Evolutionary conservation across 2,888 invertebrate genomes (phyloP), one percentile per base, ranked within the genome.

Genomic region (Leptinotarsa rubiginosa): DNA sequence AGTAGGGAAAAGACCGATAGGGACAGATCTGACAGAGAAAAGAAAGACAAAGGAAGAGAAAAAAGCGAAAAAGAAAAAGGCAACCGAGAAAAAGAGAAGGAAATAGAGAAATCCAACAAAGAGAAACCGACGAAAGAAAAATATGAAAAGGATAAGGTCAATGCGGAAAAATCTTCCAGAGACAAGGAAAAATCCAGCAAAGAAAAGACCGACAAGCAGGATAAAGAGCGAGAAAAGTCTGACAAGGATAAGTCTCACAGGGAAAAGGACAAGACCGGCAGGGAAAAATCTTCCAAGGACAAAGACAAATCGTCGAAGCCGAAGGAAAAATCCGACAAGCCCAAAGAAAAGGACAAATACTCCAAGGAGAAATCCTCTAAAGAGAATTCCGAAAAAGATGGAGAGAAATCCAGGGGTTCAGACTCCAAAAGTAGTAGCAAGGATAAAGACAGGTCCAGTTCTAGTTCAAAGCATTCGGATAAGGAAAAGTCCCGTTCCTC

Each of bases 21-120:
- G 66, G 41, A 56, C 4, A 56, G 12, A 18, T 56, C n/a, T 69
- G 78, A 76, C 13, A 77, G 75, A 73, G 47, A 62, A 15, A 75
- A 72, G 62, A 70, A 41, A 50, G 25, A 25, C 10, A 59, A 59
- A 67, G 54, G 31, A 10, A 69, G 69, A 65, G 65, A 47, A 67
- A 90, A 89, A 82, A 82, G 85, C 75, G 89, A 89, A 54, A 88
- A 79, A 75, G 84, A 85, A 75, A 79, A 73, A 70, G 65, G 76
- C 72, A 20, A 47, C 16, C n/a, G n/a, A 68, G 31, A 87, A 83
- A 76, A 76, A 66, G 47, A 83, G 81, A 65, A 77, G 81, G 78
- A 73, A 80, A 86, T 74, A 78, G 82, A 70, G 82, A 82, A 72
- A 47, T 67, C 47, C 16, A 47, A 69, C 4, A 85, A 80, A 71